Conservation (phyloP, 1,140 invertebrate species). For the Teleopsis dalmanni region DNA sequence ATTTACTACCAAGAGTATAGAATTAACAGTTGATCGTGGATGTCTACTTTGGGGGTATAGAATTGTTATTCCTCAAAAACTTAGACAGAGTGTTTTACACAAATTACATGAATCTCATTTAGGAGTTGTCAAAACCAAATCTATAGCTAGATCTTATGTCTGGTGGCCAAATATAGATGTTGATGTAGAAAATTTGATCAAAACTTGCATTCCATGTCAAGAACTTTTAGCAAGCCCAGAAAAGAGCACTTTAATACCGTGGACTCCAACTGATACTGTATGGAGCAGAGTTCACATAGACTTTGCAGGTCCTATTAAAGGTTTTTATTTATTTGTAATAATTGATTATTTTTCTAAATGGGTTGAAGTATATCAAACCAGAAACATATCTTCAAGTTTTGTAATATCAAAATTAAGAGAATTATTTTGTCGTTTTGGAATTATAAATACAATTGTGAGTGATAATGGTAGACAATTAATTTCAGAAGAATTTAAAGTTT, state of each 20-base stretch:
- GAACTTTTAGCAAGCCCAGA: slow-evolving; percentile 2
- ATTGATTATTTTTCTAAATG: too few species aligned
- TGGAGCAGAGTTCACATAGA: not conserved
- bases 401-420: slow-evolving; percentile 2
- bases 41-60: slow-evolving; percentile 15
- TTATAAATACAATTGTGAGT: not conserved
- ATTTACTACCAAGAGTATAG: slow-evolving; percentile 10
- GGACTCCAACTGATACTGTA: slow-evolving; percentile 5
- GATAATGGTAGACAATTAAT: slow-evolving; percentile 6
- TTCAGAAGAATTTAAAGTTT: slow-evolving; percentile 6
- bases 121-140: slow-evolving; percentile 6
- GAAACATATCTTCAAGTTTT: slow-evolving; percentile 2
- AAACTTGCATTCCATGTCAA: slow-evolving; percentile 3
- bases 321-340: too few species aligned
- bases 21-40: slow-evolving; percentile 20
- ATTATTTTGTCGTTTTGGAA: slow-evolving; percentile 5
- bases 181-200: slow-evolving; percentile 4
- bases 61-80: slow-evolving; percentile 7
- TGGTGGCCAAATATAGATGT: slow-evolving; percentile 6
- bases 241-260: slow-evolving; percentile 9
- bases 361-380: too few species aligned
- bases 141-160: slow-evolving; percentile 6
- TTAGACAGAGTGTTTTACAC: slow-evolving; percentile 1
- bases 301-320: too few species aligned
- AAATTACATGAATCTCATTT: slow-evolving; percentile 7